Percentiles rank a stretch among this genome's conserved stretches.
These are phyloP conservation scores for Brenthis hecate DNA, from an alignment of 2,888 invertebrate species.

Conservation along the genomic window DNA sequence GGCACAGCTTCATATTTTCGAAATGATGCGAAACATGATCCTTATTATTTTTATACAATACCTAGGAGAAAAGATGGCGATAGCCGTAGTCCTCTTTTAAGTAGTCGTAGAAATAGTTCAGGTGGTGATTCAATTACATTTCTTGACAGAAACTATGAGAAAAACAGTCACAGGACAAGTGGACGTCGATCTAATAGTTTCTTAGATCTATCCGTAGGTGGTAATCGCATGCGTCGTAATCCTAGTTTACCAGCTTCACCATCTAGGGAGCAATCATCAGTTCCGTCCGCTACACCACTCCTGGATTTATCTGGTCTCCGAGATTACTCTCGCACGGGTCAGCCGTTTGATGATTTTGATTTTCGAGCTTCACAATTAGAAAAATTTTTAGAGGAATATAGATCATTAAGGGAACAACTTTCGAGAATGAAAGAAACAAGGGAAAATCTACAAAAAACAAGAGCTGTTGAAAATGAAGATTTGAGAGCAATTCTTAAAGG, in stretches of 20 bases:
- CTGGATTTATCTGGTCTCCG: slow-evolving; percentile 83
- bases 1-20: slow-evolving; percentile 68
- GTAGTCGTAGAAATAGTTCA: slow-evolving; percentile 88
- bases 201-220: slow-evolving; percentile 84
- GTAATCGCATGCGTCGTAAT: slow-evolving; percentile 67
- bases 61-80: slow-evolving; percentile 84
- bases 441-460: slow-evolving; percentile 83
- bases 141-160: slow-evolving; percentile 66
- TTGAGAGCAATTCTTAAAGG: slow-evolving; percentile 81
- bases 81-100: slow-evolving; percentile 88
- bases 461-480: slow-evolving; percentile 77
- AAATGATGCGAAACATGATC: slow-evolving; percentile 69
- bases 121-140: slow-evolving; percentile 84
- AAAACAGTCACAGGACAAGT: slow-evolving; percentile 57
- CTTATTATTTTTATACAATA: slow-evolving; percentile 85
- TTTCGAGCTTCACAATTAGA: slow-evolving; percentile 91
- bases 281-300: slow-evolving; percentile 83
- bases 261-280: slow-evolving; percentile 72
- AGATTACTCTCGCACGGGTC: slow-evolving; percentile 69
- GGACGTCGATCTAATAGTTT: slow-evolving; percentile 86
- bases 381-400: slow-evolving; percentile 90
- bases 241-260: slow-evolving; percentile 87
- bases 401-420: slow-evolving; percentile 88
- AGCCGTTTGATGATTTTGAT: slow-evolving; percentile 84
- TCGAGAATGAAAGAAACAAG: slow-evolving; percentile 91